Evolutionary conservation across 2,113 vertebrate genomes (phyloP), one percentile per base, ranked within the genome.

Genomic region (Cryptoleucopteryx plumbea): DNA sequence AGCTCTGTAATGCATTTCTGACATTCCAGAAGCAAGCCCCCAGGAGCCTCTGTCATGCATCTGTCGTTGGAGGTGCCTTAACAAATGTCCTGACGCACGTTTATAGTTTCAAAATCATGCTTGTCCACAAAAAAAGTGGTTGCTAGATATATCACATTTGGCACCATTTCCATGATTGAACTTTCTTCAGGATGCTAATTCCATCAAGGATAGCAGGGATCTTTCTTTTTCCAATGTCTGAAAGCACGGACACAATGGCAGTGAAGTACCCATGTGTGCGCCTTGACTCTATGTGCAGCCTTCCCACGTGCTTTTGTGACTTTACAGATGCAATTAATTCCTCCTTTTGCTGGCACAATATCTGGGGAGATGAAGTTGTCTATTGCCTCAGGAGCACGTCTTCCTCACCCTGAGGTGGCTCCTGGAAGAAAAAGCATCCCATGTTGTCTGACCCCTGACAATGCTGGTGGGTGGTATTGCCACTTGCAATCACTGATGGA

Each of bases 41-140:
- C n/a, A 47, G 94, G 77, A 94, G 38, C n/a, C 55, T 93, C 71
- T 83, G 38, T 58, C 85, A 63, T 34, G 22, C 62, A 59, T 96
- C 75, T 94, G 50, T 70, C 38, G 2, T 47, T 89, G 65, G n/a
- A 84, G 36, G 15, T 71, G 63, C 53, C 65, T 86, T 74, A 79
- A 90, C 16, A 91, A 86, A 79, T 67, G 23, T 94, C 47, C 53
- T 66, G 58, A 42, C 43, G n/a, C 59, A 82, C 0, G 1, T 90
- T 86, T 78, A 42, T 26, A 47, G 23, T 77, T 74, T 75, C 50
- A 78, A 90, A 88, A 86, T 61, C 29, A 63, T 34, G 5, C 11
- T 67, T 53, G 34, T 74, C 59, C 1, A 2, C 6, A 52, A 58
- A 65, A 93, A 48, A 38, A 10, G 17, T 18, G 0, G 8, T 74